phyloP scores from a whole-genome alignment of 1,140 invertebrate genomes.

The Caenorhabditis elegans region DNA sequence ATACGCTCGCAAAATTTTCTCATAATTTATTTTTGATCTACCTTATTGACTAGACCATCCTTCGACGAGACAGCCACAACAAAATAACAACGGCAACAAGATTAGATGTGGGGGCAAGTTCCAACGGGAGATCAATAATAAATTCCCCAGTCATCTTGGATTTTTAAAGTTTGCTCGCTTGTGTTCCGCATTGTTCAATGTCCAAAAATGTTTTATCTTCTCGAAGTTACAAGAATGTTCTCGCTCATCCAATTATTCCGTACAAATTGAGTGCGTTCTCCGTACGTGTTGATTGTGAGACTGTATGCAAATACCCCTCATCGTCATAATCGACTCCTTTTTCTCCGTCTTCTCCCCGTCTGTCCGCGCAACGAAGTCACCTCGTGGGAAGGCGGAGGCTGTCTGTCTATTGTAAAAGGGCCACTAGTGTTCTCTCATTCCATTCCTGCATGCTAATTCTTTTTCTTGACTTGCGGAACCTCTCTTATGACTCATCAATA shows the following conservation, averaged over 20 bases:
- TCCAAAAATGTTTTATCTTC: too few relatives aligned
- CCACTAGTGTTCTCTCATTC: not conserved
- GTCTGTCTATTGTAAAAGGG: not conserved
- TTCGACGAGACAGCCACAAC: too few relatives aligned
- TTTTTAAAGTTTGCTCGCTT: too few relatives aligned
- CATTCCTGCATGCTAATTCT: not conserved
- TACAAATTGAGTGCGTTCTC: not conserved
- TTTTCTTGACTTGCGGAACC: not conserved
- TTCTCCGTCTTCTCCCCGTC: not conserved
- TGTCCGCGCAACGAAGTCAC: conserved; percentile 3
- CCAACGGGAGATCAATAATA: too few relatives aligned
- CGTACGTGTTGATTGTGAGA: not conserved
- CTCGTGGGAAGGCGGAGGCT: not conserved
- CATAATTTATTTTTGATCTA: too few relatives aligned
- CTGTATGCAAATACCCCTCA: not conserved
- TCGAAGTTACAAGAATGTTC: too few relatives aligned
- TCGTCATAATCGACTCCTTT: not conserved
- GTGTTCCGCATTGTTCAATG: too few relatives aligned
- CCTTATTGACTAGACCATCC: too few relatives aligned
- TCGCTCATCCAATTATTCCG: not conserved
- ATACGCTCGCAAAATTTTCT: too few relatives aligned
- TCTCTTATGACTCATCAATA: not conserved
- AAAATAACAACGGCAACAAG: too few relatives aligned
- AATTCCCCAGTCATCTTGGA: too few relatives aligned
- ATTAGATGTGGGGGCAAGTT: too few relatives aligned